Conservation (phyloP, 2,113 vertebrate genomes). For the Siniperca knerii region DNA sequence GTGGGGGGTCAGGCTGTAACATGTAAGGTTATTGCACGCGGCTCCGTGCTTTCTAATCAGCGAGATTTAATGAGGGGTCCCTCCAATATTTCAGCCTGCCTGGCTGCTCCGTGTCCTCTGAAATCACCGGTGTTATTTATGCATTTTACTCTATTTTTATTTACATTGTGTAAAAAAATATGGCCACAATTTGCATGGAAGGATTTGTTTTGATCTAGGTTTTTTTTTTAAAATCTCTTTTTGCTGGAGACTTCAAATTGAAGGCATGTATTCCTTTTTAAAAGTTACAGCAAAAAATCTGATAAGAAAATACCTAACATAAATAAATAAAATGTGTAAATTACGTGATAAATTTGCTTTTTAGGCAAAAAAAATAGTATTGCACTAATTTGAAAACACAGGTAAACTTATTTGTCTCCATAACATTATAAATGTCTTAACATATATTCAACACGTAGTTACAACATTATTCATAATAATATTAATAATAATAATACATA, state of each 20-base stretch:
- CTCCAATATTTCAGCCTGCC: slow-evolving; percentile 42
- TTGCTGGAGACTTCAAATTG: background rate
- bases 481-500: background rate
- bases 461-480: background rate
- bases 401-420: too few relatives aligned
- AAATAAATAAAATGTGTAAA: background rate
- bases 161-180: background rate
- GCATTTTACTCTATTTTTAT: slow-evolving; percentile 8
- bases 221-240: too few relatives aligned
- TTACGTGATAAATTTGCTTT: background rate
- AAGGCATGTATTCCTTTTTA: background rate
- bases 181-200: background rate
- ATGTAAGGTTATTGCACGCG: slow-evolving; percentile 58
- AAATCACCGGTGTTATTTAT: background rate
- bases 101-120: slow-evolving; percentile 18
- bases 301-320: background rate
- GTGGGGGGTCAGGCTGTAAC: slow-evolving; percentile 57
- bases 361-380: background rate
- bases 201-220: background rate
- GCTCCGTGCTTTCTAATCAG: slow-evolving; percentile 68
- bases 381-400: background rate
- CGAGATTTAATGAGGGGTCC: slow-evolving; percentile 60
- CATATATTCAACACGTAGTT: background rate
- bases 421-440: background rate
- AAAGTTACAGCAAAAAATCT: background rate